Evolutionary conservation across 2,888 invertebrate species (phyloP).

Genomic region (Trichopoda pennipes): DNA sequence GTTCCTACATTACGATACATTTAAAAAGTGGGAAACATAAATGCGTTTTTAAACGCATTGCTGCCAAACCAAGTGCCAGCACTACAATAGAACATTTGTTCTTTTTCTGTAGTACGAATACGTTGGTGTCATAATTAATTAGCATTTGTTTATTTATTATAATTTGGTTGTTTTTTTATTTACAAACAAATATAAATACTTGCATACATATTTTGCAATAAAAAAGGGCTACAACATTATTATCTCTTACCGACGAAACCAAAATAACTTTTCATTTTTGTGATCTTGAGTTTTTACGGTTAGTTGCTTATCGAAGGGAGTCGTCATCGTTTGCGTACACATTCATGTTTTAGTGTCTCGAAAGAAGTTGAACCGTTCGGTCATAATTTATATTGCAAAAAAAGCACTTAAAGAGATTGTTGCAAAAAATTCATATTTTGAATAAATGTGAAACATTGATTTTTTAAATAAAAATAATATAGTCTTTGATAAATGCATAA

Average conservation of each 20-base stretch:
- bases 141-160: conserved; percentile 44
- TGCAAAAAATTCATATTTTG: conserved; percentile 2
- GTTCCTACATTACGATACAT: neutral
- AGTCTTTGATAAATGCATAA: conserved; percentile 44
- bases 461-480: conserved; percentile 22
- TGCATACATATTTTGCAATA: neutral
- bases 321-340: conserved; percentile 12
- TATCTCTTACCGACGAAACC: conserved; percentile 8
- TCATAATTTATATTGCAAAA: neutral
- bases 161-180: conserved; percentile 36
- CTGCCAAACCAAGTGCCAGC: conserved; percentile 50
- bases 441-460: conserved; percentile 37
- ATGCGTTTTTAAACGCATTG: conserved; percentile 52
- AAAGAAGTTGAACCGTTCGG: conserved; percentile 36
- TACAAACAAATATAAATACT: conserved; percentile 11
- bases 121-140: conserved; percentile 64
- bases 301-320: conserved; percentile 57
- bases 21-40: conserved; percentile 15
- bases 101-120: neutral
- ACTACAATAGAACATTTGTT: conserved; percentile 52
- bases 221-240: conserved; percentile 55
- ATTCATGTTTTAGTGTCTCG: conserved; percentile 43
- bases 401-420: neutral
- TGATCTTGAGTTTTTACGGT: conserved; percentile 50
- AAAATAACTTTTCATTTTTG: conserved; percentile 23